Percentiles rank a stretch among this genome's conserved stretches.
Evolutionary conservation across 2,888 invertebrate genomes (phyloP).

Genomic region (Perizoma flavofasciatum): DNA sequence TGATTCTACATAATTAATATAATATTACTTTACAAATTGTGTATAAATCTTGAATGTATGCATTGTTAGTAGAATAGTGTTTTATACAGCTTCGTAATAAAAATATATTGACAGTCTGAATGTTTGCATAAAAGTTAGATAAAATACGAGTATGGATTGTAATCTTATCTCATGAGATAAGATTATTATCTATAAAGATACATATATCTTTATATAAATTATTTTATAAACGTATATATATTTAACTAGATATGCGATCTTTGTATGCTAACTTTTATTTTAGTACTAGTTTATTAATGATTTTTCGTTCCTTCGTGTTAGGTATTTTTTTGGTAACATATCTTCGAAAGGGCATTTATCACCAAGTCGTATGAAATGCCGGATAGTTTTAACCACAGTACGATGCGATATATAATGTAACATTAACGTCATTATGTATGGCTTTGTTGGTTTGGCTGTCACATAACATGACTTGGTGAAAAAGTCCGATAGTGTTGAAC

Average conservation of each 20-base stretch:
- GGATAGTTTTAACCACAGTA: too few species aligned
- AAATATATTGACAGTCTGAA: conserved; percentile 40
- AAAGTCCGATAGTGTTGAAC: conserved; percentile 10
- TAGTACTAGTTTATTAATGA: conserved; percentile 28
- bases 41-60: conserved; percentile 34
- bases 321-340: conserved; percentile 31
- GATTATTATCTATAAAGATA: background rate
- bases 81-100: conserved; percentile 38
- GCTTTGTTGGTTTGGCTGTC: too few species aligned
- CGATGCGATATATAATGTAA: too few species aligned
- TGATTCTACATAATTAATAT: conserved; percentile 7
- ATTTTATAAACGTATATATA: conserved; percentile 35
- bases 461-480: background rate
- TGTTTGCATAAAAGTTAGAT: conserved; percentile 35
- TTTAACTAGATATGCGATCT: conserved; percentile 34
- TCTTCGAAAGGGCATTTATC: conserved; percentile 21
- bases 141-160: background rate
- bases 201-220: conserved; percentile 24
- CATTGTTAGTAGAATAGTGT: conserved; percentile 32
- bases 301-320: conserved; percentile 35
- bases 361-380: background rate
- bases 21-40: conserved; percentile 17
- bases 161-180: conserved; percentile 15
- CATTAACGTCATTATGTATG: too few species aligned
- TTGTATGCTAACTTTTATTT: conserved; percentile 29